Evolutionary conservation across 2,888 invertebrate species (phyloP).

Genomic region (Troides oblongomaculatus): DNA sequence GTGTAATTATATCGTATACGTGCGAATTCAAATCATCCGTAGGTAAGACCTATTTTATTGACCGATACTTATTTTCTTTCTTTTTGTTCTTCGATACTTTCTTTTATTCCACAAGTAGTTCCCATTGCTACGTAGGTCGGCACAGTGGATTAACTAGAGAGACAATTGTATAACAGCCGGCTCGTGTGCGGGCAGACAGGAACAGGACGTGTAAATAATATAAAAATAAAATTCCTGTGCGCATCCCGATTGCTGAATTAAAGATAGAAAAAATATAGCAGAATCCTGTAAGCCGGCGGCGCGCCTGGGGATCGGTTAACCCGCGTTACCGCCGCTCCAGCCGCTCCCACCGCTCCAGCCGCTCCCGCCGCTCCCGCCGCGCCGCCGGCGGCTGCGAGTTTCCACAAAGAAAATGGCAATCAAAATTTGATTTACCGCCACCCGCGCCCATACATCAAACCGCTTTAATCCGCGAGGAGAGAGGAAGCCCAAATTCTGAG

Average conservation of each 20-base stretch:
- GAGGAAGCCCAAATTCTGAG: constrained; percentile 71
- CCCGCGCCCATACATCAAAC: constrained; percentile 76
- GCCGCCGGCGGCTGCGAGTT: constrained; percentile 69
- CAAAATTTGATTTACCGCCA: constrained; percentile 80
- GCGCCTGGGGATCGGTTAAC: constrained; percentile 75
- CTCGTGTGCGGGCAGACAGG: too few species aligned
- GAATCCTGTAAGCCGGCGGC: constrained; percentile 61
- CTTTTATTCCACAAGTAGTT: too few species aligned
- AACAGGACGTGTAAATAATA: background rate
- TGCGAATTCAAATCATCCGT: too few species aligned
- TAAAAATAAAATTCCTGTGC: constrained; percentile 26
- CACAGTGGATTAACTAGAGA: too few species aligned
- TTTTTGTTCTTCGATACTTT: too few species aligned
- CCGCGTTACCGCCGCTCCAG: constrained; percentile 51
- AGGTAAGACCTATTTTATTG: too few species aligned
- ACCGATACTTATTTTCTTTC: too few species aligned
- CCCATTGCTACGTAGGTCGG: too few species aligned
- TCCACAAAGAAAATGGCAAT: constrained; percentile 79
- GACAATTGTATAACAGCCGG: too few species aligned
- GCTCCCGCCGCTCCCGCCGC: constrained; percentile 49
- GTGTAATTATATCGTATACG: too few species aligned
- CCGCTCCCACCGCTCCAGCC: constrained; percentile 10
- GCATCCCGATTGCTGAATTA: constrained; percentile 50
- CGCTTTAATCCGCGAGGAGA: constrained; percentile 73
- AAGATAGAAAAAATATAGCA: constrained; percentile 53